These are phyloP conservation scores for Fringilla coelebs DNA, from an alignment of 2,797 vertebrate genomes.

Conservation along the genomic window DNA sequence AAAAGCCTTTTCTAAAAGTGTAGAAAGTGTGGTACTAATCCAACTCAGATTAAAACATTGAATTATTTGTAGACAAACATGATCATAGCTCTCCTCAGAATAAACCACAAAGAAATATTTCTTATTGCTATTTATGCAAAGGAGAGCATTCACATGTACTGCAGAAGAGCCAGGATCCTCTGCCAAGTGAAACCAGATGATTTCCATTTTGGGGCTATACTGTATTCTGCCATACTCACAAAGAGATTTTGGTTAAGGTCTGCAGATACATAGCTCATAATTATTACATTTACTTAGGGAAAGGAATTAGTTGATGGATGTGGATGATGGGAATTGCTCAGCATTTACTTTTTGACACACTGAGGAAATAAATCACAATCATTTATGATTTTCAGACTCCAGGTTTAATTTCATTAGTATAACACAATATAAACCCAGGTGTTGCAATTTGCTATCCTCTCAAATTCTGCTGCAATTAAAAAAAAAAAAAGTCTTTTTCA, in stretches of 20 bases:
- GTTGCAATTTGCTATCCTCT: neutral
- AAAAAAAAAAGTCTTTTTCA: neutral
- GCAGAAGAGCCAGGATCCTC: neutral
- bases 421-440: neutral
- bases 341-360: neutral
- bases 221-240: neutral
- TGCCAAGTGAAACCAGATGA: neutral
- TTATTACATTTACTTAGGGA: neutral
- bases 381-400: neutral
- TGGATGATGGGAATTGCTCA: neutral
- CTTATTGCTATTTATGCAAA: neutral
- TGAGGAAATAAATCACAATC: neutral
- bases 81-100: neutral
- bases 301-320: neutral
- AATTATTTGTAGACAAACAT: neutral
- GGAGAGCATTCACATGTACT: neutral
- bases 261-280: neutral
- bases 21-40: neutral
- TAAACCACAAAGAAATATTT: neutral
- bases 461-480: neutral
- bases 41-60: neutral
- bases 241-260: neutral
- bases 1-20: neutral
- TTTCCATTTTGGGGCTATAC: neutral
- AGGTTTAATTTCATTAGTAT: neutral